Conservation (phyloP, 2,888 invertebrate species). For the Blomia tropicalis region DNA sequence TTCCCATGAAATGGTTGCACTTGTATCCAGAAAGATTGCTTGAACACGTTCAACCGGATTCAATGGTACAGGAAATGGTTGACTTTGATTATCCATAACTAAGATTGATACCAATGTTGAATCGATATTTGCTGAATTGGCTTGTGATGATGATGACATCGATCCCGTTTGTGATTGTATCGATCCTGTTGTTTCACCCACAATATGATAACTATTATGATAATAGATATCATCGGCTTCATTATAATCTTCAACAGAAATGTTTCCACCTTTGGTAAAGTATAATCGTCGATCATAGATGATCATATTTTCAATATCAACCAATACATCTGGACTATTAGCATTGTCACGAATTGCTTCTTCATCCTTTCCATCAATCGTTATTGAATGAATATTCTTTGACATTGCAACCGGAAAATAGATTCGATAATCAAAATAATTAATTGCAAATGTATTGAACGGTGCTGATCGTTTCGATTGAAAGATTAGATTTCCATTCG, state of each 20-base stretch:
- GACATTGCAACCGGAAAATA: constrained; percentile 50
- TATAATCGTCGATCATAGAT: constrained; percentile 61
- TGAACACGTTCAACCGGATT: constrained; percentile 57
- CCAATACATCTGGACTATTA: constrained; percentile 51
- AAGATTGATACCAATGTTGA: constrained; percentile 40
- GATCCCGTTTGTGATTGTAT: too few species aligned
- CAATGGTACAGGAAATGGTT: constrained; percentile 27
- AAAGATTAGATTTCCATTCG: constrained; percentile 30
- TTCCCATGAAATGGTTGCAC: constrained; percentile 63
- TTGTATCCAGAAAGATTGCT: constrained; percentile 51
- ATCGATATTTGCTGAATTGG: neutral
- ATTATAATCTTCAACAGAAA: constrained; percentile 63
- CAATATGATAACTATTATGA: constrained; percentile 51
- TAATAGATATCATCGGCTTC: constrained; percentile 50
- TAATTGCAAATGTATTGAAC: constrained; percentile 67
- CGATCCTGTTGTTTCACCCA: too few species aligned
- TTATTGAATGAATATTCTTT: constrained; percentile 16
- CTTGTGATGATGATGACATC: too few species aligned
- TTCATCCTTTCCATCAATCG: constrained; percentile 47
- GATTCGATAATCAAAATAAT: constrained; percentile 61
- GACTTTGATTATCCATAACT: constrained; percentile 17
- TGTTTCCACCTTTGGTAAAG: constrained; percentile 64
- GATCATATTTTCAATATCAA: constrained; percentile 56
- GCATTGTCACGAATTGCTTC: constrained; percentile 41
- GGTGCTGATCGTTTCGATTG: constrained; percentile 48